phyloP scores from a whole-genome alignment of 2,797 vertebrate genomes.

The Manis crassicaudata region DNA sequence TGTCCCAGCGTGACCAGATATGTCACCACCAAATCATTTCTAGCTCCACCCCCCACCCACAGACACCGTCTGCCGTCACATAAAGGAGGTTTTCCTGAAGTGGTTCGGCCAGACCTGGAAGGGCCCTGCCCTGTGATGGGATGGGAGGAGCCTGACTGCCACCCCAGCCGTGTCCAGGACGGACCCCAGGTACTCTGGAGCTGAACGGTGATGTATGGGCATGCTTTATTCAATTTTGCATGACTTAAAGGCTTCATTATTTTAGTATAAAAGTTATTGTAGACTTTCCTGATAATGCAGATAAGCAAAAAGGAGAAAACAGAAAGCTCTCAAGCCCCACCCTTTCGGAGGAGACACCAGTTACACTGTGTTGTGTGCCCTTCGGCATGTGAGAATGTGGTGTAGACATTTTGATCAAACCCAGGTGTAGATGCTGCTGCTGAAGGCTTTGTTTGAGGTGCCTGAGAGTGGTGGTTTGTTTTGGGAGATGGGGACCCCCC shows the following conservation, averaged over 20 bases:
- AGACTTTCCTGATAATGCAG: background rate
- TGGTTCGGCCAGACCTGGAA: conserved; percentile 54
- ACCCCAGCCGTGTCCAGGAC: background rate
- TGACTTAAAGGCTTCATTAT: background rate
- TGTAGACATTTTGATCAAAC: conserved; percentile 14
- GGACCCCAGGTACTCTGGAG: background rate
- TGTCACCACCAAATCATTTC: conserved; percentile 30
- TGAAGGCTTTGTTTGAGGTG: background rate
- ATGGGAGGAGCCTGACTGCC: background rate
- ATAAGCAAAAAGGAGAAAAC: background rate
- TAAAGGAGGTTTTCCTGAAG: conserved; percentile 65
- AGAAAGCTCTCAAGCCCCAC: background rate
- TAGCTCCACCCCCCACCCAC: conserved; percentile 68
- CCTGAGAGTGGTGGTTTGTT: background rate
- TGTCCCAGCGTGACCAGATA: conserved; percentile 35
- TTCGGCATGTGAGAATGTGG: background rate
- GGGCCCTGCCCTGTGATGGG: background rate
- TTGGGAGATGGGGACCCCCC: background rate
- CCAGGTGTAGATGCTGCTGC: background rate
- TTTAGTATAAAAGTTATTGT: background rate
- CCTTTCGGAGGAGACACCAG: background rate
- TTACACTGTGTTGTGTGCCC: background rate
- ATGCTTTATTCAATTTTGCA: background rate
- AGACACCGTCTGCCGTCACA: conserved; percentile 35
- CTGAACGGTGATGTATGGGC: conserved; percentile 17